These are phyloP conservation scores for Urocolius indicus DNA, from an alignment of 2,113 vertebrate species.

Conservation along the genomic window DNA sequence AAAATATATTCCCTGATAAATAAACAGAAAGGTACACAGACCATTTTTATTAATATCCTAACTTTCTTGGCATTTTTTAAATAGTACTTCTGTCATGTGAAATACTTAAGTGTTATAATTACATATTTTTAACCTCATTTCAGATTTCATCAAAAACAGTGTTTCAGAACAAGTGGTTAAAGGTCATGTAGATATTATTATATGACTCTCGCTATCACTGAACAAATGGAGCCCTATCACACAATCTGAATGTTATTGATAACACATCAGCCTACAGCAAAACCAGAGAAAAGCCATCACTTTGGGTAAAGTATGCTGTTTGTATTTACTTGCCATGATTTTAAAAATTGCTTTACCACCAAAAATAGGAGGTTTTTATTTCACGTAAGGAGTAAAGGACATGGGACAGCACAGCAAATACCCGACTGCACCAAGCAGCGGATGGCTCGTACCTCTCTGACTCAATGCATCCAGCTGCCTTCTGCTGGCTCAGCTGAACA, in stretches of 20 bases:
- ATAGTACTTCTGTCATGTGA: fast-evolving
- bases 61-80: not conserved
- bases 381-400: not conserved
- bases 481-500: not conserved
- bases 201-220: not conserved
- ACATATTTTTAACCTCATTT: not conserved
- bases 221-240: fast-evolving
- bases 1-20: not conserved
- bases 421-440: fast-evolving
- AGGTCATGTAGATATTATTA: not conserved
- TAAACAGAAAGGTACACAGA: not conserved
- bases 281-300: not conserved
- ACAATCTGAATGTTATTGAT: fast-evolving
- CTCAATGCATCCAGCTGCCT: not conserved
- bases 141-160: not conserved
- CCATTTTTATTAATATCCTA: not conserved
- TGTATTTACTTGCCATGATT: not conserved
- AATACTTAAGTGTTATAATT: not conserved
- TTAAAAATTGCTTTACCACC: not conserved
- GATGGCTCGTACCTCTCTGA: not conserved
- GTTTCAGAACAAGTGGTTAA: fast-evolving
- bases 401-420: fast-evolving
- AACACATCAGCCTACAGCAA: not conserved
- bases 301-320: not conserved
- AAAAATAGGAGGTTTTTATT: not conserved